These are phyloP conservation scores for Idaea dimidiata DNA, from an alignment of 2,888 invertebrate species.

Conservation along the genomic window DNA sequence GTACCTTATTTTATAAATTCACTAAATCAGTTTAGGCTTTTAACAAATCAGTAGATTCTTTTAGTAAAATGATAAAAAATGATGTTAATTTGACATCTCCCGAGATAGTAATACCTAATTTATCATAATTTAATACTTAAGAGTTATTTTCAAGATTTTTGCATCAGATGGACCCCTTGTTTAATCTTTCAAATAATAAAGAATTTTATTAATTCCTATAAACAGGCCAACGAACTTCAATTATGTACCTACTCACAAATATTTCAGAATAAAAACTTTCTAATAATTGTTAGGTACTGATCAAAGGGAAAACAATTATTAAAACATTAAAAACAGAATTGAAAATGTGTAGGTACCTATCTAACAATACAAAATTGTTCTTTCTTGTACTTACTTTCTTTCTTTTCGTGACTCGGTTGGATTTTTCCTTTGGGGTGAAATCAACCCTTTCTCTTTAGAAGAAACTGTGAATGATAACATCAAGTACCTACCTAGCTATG, in stretches of 20 bases:
- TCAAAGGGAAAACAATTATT: conserved; percentile 55
- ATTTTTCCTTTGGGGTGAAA: conserved; percentile 59
- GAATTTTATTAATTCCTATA: no score
- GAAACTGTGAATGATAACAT: conserved; percentile 52
- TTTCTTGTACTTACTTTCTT: conserved; percentile 37
- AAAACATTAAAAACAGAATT: conserved; percentile 48
- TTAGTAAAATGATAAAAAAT: no score
- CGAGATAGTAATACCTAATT: no score
- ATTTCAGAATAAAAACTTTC: background rate
- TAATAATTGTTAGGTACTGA: conserved; percentile 27
- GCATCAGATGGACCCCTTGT: no score
- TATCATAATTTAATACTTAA: no score
- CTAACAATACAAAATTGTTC: conserved; percentile 44
- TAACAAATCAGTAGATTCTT: no score
- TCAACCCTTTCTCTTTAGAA: conserved; percentile 60
- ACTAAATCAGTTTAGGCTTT: no score
- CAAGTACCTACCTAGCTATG: conserved; percentile 32
- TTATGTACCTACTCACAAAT: background rate
- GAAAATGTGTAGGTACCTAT: conserved; percentile 33
- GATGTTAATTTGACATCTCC: no score
- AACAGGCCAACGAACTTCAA: no score
- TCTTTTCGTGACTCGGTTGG: conserved; percentile 51
- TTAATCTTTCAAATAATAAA: no score
- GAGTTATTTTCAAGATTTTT: no score
- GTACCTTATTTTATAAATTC: no score